A percentile compares a stretch with the other conserved stretches of the same genome.
These are phyloP conservation scores for Zaprionus kolodkinae DNA, from an alignment of 1,140 invertebrate genomes.

Conservation along the genomic window DNA sequence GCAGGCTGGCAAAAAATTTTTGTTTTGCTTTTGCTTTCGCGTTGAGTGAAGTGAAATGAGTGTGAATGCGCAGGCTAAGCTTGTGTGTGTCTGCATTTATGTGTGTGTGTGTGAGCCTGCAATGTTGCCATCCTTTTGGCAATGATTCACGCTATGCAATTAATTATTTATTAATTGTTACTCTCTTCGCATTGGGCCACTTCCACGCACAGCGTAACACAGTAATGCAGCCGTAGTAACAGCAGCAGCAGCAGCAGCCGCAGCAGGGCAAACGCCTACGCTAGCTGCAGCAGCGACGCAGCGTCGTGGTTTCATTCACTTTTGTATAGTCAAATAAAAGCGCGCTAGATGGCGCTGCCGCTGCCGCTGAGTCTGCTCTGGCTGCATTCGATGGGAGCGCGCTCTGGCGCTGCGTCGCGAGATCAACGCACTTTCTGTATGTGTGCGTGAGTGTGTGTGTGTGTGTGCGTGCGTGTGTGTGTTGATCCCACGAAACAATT, in stretches of 20 bases:
- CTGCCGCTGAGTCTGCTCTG: constrained; percentile 8
- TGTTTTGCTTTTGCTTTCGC: constrained; percentile 80
- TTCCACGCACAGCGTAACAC: constrained; percentile 52
- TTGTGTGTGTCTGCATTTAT: neutral
- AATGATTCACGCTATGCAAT: constrained; percentile 49
- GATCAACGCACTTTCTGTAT: constrained; percentile 75
- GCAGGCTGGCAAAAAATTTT: constrained; percentile 64
- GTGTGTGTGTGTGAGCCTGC: constrained; percentile 21
- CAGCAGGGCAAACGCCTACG: constrained; percentile 28
- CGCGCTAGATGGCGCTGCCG: constrained; percentile 17
- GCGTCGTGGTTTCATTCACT: constrained; percentile 62
- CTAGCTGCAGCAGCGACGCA: constrained; percentile 13
- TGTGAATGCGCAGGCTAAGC: constrained; percentile 25
- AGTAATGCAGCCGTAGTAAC: constrained; percentile 5
- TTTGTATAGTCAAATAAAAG: constrained; percentile 60
- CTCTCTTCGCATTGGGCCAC: constrained; percentile 64
- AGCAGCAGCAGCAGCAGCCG: constrained; percentile 3
- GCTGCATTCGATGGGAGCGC: constrained; percentile 6
- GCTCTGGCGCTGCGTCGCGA: constrained; percentile 35
- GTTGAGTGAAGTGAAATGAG: constrained; percentile 70
- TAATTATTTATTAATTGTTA: constrained; percentile 75
- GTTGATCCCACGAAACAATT: constrained; percentile 82
- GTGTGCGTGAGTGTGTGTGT: neutral
- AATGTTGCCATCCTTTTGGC: constrained; percentile 34
- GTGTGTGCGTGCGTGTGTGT: constrained; percentile 17